Evolutionary conservation across 2,888 invertebrate genomes (phyloP).

Genomic region (Priocnemis perturbator): DNA sequence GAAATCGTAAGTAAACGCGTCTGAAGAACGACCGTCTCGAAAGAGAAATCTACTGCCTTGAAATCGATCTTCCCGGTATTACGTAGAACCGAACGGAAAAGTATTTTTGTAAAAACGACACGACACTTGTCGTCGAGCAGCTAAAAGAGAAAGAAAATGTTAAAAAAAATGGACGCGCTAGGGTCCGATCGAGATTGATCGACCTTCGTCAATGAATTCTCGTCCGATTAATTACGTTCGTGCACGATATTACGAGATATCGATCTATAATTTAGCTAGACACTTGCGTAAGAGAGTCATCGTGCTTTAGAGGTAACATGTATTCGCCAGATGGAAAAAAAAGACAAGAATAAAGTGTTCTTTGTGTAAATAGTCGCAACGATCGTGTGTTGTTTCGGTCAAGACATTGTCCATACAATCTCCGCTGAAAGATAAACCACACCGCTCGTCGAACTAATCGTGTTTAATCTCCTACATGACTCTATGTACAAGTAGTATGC

Average conservation of each 20-base stretch:
- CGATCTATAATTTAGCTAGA: constrained; percentile 8
- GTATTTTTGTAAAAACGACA: too few relatives aligned
- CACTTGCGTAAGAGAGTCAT: constrained; percentile 1
- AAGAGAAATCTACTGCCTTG: constrained; percentile 1
- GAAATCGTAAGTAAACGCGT: constrained; percentile 1
- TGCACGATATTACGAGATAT: constrained; percentile 5
- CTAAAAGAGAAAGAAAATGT: too few relatives aligned
- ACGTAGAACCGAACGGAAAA: too few relatives aligned
- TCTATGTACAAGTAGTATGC: constrained; percentile 18
- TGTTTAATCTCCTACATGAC: constrained; percentile 15
- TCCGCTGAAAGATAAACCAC: neutral
- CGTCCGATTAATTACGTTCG: constrained; percentile 1
- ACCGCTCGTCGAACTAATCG: constrained; percentile 5
- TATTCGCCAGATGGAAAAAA: neutral
- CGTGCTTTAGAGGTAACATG: constrained; percentile 15
- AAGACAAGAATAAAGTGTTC: constrained; percentile 11
- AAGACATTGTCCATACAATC: neutral
- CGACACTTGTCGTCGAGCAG: too few relatives aligned
- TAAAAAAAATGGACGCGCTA: too few relatives aligned
- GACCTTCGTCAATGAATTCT: too few relatives aligned
- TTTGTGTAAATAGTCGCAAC: constrained; percentile 8
- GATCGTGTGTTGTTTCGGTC: neutral
- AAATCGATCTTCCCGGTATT: constrained; percentile 5
- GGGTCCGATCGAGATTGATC: too few relatives aligned
- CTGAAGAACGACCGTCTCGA: neutral